Conservation (phyloP, 2,888 invertebrate genomes). For the Drosophila anomelani region DNA sequence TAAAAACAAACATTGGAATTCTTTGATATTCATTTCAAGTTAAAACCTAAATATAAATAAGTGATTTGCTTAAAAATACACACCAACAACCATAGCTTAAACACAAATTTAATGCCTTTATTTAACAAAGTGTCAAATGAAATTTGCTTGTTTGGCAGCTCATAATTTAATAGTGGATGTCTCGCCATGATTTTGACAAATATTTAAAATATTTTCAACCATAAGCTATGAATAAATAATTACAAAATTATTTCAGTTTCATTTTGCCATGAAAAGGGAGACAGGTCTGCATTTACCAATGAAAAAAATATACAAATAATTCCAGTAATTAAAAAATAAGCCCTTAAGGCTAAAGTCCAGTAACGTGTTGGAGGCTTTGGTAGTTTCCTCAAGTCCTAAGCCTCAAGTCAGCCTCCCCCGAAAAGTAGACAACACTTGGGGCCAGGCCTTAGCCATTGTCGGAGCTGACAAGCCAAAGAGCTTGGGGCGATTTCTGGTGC, state of each 20-base stretch:
- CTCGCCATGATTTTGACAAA: constrained; percentile 19
- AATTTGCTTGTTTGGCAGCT: constrained; percentile 18
- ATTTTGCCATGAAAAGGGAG: neutral
- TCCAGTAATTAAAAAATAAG: constrained; percentile 1
- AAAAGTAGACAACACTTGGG: constrained; percentile 41
- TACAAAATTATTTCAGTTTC: neutral
- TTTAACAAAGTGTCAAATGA: constrained; percentile 10
- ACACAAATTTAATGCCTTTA: neutral
- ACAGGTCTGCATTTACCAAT: neutral
- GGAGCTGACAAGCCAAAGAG: constrained; percentile 35
- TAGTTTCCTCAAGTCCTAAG: neutral
- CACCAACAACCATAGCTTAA: neutral
- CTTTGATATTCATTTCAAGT: neutral
- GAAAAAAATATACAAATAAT: neutral
- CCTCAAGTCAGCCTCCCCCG: neutral
- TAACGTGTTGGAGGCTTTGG: neutral
- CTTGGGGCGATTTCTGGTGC: constrained; percentile 19
- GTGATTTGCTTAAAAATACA: neutral
- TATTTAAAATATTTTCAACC: neutral
- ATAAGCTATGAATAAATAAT: constrained; percentile 4
- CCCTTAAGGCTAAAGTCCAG: neutral
- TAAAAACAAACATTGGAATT: neutral
- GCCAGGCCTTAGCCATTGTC: constrained; percentile 9
- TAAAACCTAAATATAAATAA: neutral
- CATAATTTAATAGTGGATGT: constrained; percentile 5